Evolutionary conservation across 2,888 invertebrate species (phyloP), one percentile per base, ranked within the genome.

Genomic region (Hirtodrosophila alboralis): DNA sequence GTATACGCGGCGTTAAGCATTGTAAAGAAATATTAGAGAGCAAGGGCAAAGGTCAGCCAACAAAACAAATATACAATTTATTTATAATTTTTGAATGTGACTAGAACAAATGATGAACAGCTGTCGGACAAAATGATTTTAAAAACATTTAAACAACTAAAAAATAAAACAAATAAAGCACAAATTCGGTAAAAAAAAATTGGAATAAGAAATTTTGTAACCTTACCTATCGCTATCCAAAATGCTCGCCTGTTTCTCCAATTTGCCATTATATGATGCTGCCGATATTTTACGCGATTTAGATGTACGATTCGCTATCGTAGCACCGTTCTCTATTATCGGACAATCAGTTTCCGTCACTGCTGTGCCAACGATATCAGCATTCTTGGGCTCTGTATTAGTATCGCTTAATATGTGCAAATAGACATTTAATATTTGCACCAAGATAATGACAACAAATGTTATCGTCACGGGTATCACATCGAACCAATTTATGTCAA

Each of bases 401-500:
- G n/a, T n/a, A 48, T 77, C 81, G 56, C 36, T 53, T 10, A 59
- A 53, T 53, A 75, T 40, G 56, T 75, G 65, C 67, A 84, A 71
- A 64, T 75, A 61, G 1, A 62, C 68, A 44, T 87, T 89, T 9
- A 88, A 31, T 33, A 87, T 41, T 64, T 87, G 84, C 58, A 90
- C 75, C 23, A 86, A 48, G 10, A 84, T 31, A 12, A 85, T 76
- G 12, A 58, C 56, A 8, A 72, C 13, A 33, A 86, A 67, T 18
- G 85, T 79, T 34, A 84, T 30, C n/a, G 65, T 72, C 33, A 87
- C 79, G 12, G 87, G 72, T 27, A 71, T 53, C 44, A 87, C 61
- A 73, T 89, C 89, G 58, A 88, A 86, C 88, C 88, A 90, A 49
- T 75, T 78, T 43, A 89, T 70, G 51, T 62, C 65, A 27, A 87